phyloP scores from a whole-genome alignment of 1,140 invertebrate species.

The Eriosoma lanigerum region DNA sequence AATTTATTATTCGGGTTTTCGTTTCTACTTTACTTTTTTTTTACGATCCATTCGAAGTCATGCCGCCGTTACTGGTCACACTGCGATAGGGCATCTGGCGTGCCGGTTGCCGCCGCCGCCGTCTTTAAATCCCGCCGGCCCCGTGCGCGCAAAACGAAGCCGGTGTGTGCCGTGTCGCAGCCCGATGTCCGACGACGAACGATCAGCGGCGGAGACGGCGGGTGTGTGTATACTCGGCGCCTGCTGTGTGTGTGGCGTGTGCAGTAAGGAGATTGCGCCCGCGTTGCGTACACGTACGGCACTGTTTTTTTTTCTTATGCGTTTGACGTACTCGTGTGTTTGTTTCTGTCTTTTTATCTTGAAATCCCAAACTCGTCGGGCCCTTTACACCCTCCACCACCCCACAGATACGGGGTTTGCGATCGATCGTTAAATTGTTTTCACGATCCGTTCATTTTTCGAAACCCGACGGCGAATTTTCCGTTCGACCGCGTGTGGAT shows the following conservation, averaged over 20 bases:
- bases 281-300: not conserved
- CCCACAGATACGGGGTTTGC: too few species aligned
- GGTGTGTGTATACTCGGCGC: not conserved
- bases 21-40: not conserved
- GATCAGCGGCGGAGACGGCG: not conserved
- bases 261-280: constrained; percentile 28
- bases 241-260: not conserved
- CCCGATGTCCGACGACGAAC: not conserved
- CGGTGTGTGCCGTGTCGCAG: not conserved
- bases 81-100: constrained; percentile 39
- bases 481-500: not conserved
- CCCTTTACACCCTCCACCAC: not conserved
- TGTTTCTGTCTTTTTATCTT: not conserved
- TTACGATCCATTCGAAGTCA: not conserved
- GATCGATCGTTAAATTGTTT: not conserved
- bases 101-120: not conserved
- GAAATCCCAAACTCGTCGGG: not conserved
- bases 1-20: too few species aligned
- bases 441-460: not conserved
- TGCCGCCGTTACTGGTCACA: not conserved
- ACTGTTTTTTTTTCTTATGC: too few species aligned
- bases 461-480: too few species aligned
- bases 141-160: not conserved
- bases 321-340: not conserved
- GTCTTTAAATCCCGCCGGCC: not conserved